Evolutionary conservation across 35 echinoderm and acorn worm genomes (phyloP).

Genomic region (Heliocidaris tuberculata): DNA sequence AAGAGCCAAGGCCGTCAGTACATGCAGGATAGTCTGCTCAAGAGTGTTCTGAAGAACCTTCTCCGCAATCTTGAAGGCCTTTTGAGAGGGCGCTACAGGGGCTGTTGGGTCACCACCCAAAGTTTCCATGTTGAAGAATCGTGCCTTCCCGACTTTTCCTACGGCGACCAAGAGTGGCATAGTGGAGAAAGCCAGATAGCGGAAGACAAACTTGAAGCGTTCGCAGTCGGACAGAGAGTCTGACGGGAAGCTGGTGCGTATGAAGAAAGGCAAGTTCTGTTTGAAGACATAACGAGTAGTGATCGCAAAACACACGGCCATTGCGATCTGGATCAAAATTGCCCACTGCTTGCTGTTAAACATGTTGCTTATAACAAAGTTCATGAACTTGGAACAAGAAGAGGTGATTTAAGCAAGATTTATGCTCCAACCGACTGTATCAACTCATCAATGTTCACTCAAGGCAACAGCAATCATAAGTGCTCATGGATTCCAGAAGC

Average conservation of each 20-base stretch:
- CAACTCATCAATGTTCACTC: too few relatives aligned
- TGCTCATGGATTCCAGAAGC: too few relatives aligned
- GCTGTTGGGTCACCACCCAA: not conserved
- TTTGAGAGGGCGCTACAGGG: not conserved
- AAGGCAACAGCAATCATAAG: too few relatives aligned
- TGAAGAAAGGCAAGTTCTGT: not conserved
- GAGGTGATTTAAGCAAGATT: too few relatives aligned
- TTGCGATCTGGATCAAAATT: not conserved
- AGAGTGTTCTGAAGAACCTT: slow-evolving; percentile 45
- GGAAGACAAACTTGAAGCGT: not conserved
- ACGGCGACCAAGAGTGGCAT: not conserved
- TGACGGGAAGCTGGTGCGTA: not conserved
- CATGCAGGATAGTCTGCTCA: slow-evolving; percentile 11
- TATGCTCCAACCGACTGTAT: too few relatives aligned
- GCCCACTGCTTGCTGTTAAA: not conserved
- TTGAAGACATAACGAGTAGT: not conserved
- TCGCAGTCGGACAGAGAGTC: not conserved
- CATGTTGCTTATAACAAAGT: not conserved
- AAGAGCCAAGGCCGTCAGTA: not conserved
- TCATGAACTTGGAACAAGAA: too few relatives aligned
- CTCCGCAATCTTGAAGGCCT: not conserved
- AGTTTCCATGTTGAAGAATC: not conserved
- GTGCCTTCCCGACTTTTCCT: not conserved
- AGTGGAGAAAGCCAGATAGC: not conserved
- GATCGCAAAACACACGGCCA: not conserved